phyloP scores from a whole-genome alignment of 1,140 invertebrate species.

The Cydia splendana region DNA sequence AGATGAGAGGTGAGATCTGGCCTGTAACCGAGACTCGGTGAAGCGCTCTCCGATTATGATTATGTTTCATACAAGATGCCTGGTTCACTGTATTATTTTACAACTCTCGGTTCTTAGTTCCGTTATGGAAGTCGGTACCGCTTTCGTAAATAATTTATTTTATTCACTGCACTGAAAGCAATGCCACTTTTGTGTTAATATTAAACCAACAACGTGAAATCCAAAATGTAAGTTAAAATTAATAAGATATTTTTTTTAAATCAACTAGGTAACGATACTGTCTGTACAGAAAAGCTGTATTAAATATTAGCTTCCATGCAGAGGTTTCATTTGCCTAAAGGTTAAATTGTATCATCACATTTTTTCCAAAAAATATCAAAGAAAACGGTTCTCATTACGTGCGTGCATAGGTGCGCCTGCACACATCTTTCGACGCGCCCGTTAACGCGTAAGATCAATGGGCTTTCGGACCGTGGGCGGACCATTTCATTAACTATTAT shows the following conservation, averaged over 20 bases:
- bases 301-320: no score
- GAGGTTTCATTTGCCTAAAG: no score
- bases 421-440: constrained; percentile 60
- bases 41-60: constrained; percentile 44
- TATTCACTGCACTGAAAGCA: not conserved
- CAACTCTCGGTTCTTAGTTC: constrained; percentile 41
- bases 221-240: no score
- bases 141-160: constrained; percentile 10
- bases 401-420: constrained; percentile 47
- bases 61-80: constrained; percentile 44
- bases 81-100: constrained; percentile 46
- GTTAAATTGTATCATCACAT: not conserved
- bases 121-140: constrained; percentile 32
- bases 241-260: no score
- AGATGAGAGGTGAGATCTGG: constrained; percentile 41
- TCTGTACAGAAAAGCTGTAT: no score
- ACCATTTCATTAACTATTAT: constrained; percentile 74
- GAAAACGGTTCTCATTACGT: constrained; percentile 47
- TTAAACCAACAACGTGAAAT: no score
- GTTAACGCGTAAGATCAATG: constrained; percentile 70
- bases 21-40: constrained; percentile 45
- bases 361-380: constrained; percentile 38
- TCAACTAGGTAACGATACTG: no score
- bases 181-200: not conserved
- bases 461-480: constrained; percentile 63